Evolutionary conservation across 2,888 invertebrate genomes (phyloP).

Genomic region (Toxonevra muliebris): DNA sequence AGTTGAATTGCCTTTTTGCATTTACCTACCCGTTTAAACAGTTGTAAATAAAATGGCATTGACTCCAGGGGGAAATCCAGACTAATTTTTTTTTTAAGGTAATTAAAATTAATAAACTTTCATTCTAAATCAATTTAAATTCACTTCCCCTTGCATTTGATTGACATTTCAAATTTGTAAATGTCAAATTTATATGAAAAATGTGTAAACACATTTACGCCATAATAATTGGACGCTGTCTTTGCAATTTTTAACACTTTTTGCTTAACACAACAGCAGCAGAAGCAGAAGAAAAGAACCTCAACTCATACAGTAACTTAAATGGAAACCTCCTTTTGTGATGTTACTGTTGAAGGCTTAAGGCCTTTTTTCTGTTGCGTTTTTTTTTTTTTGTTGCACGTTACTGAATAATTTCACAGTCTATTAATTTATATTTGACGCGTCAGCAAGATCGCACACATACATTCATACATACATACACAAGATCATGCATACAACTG

Average conservation of each 20-base stretch:
- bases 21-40: no score
- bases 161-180: slow-evolving; percentile 30
- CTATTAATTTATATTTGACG: slow-evolving; percentile 39
- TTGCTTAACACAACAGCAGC: background rate
- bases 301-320: no score
- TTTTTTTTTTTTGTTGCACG: background rate
- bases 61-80: no score
- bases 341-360: no score
- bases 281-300: background rate
- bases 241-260: background rate
- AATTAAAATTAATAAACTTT: no score
- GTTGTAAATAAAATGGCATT: no score
- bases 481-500: slow-evolving; percentile 1
- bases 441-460: slow-evolving; percentile 39
- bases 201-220: slow-evolving; percentile 28
- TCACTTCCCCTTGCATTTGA: no score
- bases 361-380: no score
- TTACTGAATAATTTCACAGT: slow-evolving; percentile 35
- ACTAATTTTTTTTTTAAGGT: no score
- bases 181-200: slow-evolving; percentile 36
- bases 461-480: slow-evolving; percentile 13
- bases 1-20: no score
- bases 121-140: no score
- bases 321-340: no score
- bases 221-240: slow-evolving; percentile 16